Evolutionary conservation across 30 jellyfish, hydroid and myxozoan species (phyloP).

Genomic region (Pseudorhiza aurosa): DNA sequence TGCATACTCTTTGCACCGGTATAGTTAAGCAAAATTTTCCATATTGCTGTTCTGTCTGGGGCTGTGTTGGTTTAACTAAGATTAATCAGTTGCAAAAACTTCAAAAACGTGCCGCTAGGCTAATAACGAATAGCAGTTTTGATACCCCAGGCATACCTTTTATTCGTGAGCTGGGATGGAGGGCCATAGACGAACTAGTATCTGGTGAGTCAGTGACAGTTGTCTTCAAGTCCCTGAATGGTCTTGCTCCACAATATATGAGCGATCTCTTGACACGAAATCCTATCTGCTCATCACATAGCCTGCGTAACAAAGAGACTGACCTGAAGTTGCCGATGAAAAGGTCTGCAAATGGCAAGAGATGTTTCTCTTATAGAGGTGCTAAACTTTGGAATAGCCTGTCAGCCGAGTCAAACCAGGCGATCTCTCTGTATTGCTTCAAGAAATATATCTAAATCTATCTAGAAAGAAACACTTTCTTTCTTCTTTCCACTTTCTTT

Average conservation of each 20-base stretch:
- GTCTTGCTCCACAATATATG: constrained; percentile 21
- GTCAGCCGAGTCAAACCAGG: too few species aligned
- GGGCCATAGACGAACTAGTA: constrained; percentile 2
- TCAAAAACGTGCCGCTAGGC: background rate
- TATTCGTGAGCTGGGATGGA: constrained; percentile 12
- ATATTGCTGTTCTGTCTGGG: too few species aligned
- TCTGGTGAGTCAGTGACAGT: background rate
- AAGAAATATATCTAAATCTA: too few species aligned
- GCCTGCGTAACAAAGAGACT: constrained; percentile 15
- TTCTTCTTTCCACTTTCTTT: too few species aligned
- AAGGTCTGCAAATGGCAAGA: constrained; percentile 3
- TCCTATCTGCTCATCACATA: background rate
- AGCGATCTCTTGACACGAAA: background rate
- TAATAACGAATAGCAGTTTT: background rate
- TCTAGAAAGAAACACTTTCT: too few species aligned
- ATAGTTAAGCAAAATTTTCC: too few species aligned
- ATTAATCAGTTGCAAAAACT: background rate
- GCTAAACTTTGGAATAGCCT: constrained; percentile 24
- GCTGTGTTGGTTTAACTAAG: background rate
- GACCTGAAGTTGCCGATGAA: constrained; percentile 11
- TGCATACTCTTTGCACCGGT: too few species aligned
- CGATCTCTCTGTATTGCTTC: too few species aligned
- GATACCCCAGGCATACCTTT: constrained; percentile 1
- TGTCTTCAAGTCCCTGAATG: constrained; percentile 28
- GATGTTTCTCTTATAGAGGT: constrained; percentile 16